Percentiles rank a stretch among this genome's conserved stretches.
Evolutionary conservation across 1,140 invertebrate species (phyloP).

Genomic region (Kradibia gibbosae): DNA sequence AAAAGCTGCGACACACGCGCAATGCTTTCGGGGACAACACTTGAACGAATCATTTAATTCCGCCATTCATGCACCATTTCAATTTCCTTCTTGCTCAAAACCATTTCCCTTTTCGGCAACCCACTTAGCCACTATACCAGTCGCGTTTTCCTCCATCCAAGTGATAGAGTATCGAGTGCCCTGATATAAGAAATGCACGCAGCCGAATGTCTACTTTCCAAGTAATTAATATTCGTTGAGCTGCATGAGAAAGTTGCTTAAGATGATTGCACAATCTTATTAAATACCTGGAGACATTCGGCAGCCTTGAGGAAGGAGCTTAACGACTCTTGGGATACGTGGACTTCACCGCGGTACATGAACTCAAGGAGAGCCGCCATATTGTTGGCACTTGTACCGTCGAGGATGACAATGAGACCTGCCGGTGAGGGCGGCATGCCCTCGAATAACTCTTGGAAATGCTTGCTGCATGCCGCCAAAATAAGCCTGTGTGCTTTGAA

Average conservation of each 20-base stretch:
- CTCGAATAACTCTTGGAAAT: slow-evolving; percentile 93
- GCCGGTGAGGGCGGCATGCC: slow-evolving; percentile 86
- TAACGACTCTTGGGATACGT: slow-evolving; percentile 90
- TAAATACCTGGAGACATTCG: slow-evolving; percentile 89
- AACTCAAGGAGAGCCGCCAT: slow-evolving; percentile 92
- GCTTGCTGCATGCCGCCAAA: slow-evolving; percentile 93
- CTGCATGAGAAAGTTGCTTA: background rate
- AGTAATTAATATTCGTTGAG: background rate
- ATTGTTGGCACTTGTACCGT: slow-evolving; percentile 89
- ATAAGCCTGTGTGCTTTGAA: slow-evolving; percentile 94
- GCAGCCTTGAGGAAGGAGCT: slow-evolving; percentile 92
- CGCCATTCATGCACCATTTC: background rate
- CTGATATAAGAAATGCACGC: background rate
- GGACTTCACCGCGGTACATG: slow-evolving; percentile 94
- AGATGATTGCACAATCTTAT: slow-evolving; percentile 52
- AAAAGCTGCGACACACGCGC: background rate
- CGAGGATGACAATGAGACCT: slow-evolving; percentile 88
- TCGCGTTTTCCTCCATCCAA: too few relatives aligned
- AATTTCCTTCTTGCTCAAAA: background rate
- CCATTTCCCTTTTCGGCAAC: background rate
- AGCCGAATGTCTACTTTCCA: background rate
- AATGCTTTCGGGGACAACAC: background rate
- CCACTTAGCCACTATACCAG: background rate
- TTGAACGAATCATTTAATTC: background rate
- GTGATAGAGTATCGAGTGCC: too few relatives aligned